Conservation (phyloP, 2,113 vertebrate species). For the Carollia perspicillata region DNA sequence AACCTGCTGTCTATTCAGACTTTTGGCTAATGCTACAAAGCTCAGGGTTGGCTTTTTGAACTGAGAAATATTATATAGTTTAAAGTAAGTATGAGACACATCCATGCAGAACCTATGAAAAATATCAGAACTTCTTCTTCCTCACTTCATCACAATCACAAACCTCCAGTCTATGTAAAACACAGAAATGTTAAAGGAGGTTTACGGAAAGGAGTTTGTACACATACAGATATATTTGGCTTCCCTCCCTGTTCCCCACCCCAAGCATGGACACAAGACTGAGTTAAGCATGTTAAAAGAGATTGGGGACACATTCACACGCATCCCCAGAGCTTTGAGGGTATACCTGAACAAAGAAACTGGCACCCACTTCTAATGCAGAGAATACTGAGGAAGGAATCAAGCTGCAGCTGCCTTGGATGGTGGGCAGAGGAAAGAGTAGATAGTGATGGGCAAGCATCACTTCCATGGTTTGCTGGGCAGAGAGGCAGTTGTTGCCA, state of each 20-base stretch:
- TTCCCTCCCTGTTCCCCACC: neutral
- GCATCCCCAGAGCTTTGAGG: neutral
- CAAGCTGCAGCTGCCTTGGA: neutral
- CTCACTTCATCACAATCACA: neutral
- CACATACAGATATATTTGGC: neutral
- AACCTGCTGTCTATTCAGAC: neutral
- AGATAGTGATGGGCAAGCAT: neutral
- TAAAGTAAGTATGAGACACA: neutral
- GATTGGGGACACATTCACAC: neutral
- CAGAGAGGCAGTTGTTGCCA: neutral
- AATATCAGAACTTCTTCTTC: neutral
- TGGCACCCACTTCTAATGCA: neutral
- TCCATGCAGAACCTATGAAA: neutral
- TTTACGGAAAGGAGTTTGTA: neutral
- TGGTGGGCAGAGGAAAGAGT: neutral
- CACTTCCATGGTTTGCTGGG: neutral
- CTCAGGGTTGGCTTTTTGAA: neutral
- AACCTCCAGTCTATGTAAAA: neutral
- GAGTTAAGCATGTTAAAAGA: neutral
- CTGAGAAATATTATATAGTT: neutral
- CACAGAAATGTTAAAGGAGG: neutral
- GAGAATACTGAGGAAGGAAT: neutral
- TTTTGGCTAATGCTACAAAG: neutral
- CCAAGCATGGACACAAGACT: neutral
- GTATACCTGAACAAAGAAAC: neutral